Evolutionary conservation across 2,113 vertebrate species (phyloP).

Genomic region (Bufo bufo): DNA sequence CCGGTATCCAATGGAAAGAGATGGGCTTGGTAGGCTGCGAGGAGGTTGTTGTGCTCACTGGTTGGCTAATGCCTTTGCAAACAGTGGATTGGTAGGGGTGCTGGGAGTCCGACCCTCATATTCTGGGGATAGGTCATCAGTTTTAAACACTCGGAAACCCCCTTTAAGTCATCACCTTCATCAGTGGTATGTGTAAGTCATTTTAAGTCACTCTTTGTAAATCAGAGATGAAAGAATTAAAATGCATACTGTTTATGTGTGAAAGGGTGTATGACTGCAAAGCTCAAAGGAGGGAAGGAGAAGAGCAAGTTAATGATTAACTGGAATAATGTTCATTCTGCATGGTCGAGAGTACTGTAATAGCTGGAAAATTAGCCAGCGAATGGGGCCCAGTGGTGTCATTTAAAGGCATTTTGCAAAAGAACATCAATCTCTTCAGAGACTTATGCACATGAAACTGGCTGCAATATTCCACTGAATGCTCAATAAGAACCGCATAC

Average conservation of each 20-base stretch:
- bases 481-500: slow-evolving; percentile 24
- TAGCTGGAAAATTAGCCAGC: slow-evolving; percentile 55
- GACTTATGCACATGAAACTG: slow-evolving; percentile 41
- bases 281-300: slow-evolving; percentile 23
- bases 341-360: slow-evolving; percentile 55
- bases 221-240: slow-evolving; percentile 39
- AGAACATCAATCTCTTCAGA: slow-evolving; percentile 56
- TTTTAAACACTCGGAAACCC: background rate
- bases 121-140: no score
- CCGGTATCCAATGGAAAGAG: no score
- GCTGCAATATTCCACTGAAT: slow-evolving; percentile 40
- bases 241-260: slow-evolving; percentile 37
- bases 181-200: background rate
- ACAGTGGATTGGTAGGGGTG: no score
- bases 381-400: slow-evolving; percentile 55
- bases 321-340: slow-evolving; percentile 58
- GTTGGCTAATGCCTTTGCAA: no score
- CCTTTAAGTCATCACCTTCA: background rate
- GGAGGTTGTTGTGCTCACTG: no score
- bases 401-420: slow-evolving; percentile 55
- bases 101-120: no score
- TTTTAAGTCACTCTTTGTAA: background rate
- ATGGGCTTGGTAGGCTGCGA: no score
- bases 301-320: slow-evolving; percentile 56
- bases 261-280: slow-evolving; percentile 45